A percentile compares a stretch with the other conserved stretches of the same genome.
Conservation (phyloP, 1,140 invertebrate genomes). For the Caenorhabditis briggsae region DNA sequence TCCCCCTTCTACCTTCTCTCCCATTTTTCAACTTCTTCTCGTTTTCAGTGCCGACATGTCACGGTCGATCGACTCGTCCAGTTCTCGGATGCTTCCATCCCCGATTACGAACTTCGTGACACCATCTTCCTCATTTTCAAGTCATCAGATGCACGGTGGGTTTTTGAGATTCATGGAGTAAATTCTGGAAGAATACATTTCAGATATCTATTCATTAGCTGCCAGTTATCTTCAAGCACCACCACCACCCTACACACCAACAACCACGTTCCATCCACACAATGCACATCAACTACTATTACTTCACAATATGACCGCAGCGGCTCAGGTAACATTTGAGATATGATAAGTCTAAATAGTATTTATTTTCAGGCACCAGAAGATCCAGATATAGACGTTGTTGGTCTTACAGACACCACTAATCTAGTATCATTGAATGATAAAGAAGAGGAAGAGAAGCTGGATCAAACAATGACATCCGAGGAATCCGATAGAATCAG, state of each 20-base stretch:
- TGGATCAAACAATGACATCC: not conserved
- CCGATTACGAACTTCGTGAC: constrained; percentile 41
- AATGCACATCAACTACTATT: constrained; percentile 15
- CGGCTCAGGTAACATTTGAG: not conserved
- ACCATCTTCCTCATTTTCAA: constrained; percentile 24
- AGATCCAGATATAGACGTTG: constrained; percentile 39
- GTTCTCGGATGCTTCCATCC: constrained; percentile 35
- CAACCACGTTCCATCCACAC: constrained; percentile 31
- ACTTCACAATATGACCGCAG: constrained; percentile 40
- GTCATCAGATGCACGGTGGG: constrained; percentile 37
- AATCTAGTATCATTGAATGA: constrained; percentile 47
- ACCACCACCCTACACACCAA: constrained; percentile 16
- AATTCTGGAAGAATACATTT: not conserved
- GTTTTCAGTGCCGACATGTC: constrained; percentile 46
- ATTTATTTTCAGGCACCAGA: not conserved
- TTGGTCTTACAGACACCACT: constrained; percentile 16
- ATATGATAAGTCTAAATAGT: not conserved
- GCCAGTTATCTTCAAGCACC: constrained; percentile 39
- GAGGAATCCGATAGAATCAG: constrained; percentile 34
- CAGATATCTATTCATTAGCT: constrained; percentile 36
- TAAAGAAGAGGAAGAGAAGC: constrained; percentile 34
- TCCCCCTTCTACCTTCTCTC: not conserved
- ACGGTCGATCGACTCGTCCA: constrained; percentile 45
- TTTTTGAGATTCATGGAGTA: not conserved
- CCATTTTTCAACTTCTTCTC: not conserved